Conservation (phyloP, 1,140 invertebrate species). For the Saccostrea glomerata region DNA sequence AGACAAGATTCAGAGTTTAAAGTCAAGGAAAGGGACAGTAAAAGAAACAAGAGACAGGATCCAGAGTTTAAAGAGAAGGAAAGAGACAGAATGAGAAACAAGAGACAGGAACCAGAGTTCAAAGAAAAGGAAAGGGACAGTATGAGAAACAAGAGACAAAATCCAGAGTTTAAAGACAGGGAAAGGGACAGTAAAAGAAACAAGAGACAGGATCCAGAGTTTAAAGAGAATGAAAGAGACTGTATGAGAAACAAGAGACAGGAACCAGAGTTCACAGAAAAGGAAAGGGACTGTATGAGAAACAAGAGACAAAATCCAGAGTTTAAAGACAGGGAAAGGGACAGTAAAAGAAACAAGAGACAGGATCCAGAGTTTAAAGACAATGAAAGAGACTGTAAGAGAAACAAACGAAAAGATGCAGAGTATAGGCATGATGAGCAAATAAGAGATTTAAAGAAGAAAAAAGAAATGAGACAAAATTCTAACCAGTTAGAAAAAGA, state of each 20-base stretch:
- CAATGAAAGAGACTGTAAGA: slow-evolving; percentile 34
- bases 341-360: slow-evolving; percentile 41
- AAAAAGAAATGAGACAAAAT: slow-evolving; percentile 47
- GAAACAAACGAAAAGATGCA: slow-evolving; percentile 30
- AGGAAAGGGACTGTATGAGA: too few species aligned
- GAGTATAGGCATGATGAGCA: slow-evolving; percentile 29
- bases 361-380: slow-evolving; percentile 12
- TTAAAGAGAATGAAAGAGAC: too few species aligned
- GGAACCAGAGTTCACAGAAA: too few species aligned
- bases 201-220: too few species aligned
- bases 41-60: slow-evolving; percentile 13
- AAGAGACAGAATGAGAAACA: slow-evolving; percentile 35
- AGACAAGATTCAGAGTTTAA: slow-evolving; percentile 16
- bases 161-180: too few species aligned
- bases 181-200: too few species aligned
- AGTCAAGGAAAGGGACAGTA: slow-evolving; percentile 40
- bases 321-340: not conserved
- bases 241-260: too few species aligned
- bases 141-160: too few species aligned
- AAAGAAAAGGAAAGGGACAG: too few species aligned
- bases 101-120: too few species aligned
- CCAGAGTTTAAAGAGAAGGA: slow-evolving; percentile 28
- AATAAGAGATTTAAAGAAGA: slow-evolving; percentile 28
- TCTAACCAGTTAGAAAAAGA: slow-evolving; percentile 6
- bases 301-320: too few species aligned